Conservation (phyloP, 2,113 vertebrate genomes). For the Thinocorus orbignyianus region DNA sequence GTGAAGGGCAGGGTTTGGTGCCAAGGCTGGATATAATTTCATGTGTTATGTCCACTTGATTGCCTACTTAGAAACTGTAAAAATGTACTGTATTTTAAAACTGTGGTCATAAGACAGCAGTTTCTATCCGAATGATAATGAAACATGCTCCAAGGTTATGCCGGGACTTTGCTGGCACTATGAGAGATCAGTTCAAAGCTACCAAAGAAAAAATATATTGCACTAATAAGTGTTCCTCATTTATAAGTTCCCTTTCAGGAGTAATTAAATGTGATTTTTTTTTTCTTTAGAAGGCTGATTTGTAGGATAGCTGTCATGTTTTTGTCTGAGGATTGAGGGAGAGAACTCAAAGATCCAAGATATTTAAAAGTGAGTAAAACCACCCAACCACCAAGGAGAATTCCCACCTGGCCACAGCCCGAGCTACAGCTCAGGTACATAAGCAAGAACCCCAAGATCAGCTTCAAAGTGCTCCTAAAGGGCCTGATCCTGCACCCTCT, state of each 20-base stretch:
- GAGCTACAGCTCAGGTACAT: rapidly evolving
- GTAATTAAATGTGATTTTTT: slow-evolving; percentile 62
- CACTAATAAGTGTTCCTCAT: slow-evolving; percentile 59
- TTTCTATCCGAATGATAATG: slow-evolving; percentile 53
- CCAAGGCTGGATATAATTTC: slow-evolving; percentile 30
- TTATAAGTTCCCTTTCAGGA: slow-evolving; percentile 58
- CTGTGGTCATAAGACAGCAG: slow-evolving; percentile 32
- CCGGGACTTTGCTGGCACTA: slow-evolving; percentile 23
- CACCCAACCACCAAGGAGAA: background rate
- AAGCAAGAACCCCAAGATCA: background rate
- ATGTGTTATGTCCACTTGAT: slow-evolving; percentile 35
- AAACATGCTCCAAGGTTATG: slow-evolving; percentile 67
- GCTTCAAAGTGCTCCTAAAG: background rate
- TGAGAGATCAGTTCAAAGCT: slow-evolving; percentile 68
- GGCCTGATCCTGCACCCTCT: background rate
- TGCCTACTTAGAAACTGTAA: slow-evolving; percentile 61
- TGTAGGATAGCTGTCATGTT: slow-evolving; percentile 47
- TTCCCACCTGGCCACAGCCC: background rate
- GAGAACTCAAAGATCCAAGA: background rate
- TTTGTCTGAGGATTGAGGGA: background rate
- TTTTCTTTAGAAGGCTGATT: slow-evolving; percentile 10
- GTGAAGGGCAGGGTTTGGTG: slow-evolving; percentile 11
- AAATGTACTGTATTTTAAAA: slow-evolving; percentile 50
- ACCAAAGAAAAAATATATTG: slow-evolving; percentile 51
- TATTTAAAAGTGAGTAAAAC: background rate